A percentile compares a stretch with the other conserved stretches of the same genome.
phyloP scores from a whole-genome alignment of 2,888 invertebrate species.

The Plebejus anna region DNA sequence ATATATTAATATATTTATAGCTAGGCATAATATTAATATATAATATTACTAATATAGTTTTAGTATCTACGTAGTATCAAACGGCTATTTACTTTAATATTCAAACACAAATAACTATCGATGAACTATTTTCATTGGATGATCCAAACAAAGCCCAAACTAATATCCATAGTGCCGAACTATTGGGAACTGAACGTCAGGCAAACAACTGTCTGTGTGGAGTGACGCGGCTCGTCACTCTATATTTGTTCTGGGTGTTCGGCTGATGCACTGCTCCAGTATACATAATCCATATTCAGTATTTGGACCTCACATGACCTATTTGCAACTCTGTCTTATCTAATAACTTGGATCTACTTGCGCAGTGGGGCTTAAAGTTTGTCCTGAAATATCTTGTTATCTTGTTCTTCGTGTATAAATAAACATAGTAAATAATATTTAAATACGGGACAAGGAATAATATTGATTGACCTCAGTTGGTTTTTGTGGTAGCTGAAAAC shows the following conservation, averaged over 20 bases:
- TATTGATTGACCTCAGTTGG: too few relatives aligned
- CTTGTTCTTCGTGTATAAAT: not conserved
- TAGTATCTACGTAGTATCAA: not conserved
- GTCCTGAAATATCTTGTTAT: not conserved
- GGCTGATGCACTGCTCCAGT: slow-evolving; percentile 6
- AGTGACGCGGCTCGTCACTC: slow-evolving; percentile 6
- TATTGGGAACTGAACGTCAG: slow-evolving; percentile 13
- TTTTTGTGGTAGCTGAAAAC: too few relatives aligned
- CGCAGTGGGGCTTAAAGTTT: not conserved
- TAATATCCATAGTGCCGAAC: slow-evolving; percentile 8
- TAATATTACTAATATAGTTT: too few relatives aligned
- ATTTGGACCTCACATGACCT: slow-evolving; percentile 18
- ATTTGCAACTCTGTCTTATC: slow-evolving; percentile 1
- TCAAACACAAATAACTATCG: not conserved
- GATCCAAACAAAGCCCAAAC: slow-evolving; percentile 6
- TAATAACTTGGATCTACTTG: not conserved
- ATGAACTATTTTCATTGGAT: slow-evolving; percentile 5
- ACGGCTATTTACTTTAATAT: not conserved
- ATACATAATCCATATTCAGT: slow-evolving; percentile 14
- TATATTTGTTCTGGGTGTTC: not conserved
- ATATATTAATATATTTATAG: too few relatives aligned
- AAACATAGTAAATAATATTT: too few relatives aligned
- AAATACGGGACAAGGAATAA: too few relatives aligned
- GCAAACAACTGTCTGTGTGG: slow-evolving; percentile 2
- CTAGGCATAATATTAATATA: too few relatives aligned